A percentile compares a stretch with the other conserved stretches of the same genome.
phyloP scores from a whole-genome alignment of 2,888 invertebrate genomes.

The Falcaria lacertinaria region DNA sequence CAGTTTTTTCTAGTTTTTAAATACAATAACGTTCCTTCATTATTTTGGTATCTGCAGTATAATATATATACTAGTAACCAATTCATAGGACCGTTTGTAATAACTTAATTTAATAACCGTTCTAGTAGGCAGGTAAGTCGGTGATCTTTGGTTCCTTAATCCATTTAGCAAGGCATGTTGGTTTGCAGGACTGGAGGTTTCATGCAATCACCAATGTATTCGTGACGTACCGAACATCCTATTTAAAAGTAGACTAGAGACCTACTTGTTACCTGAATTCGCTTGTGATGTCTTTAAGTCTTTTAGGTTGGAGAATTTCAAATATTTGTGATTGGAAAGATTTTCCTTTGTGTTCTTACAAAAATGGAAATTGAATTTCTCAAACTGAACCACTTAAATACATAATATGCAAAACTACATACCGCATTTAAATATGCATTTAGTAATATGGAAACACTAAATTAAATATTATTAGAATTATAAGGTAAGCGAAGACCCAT shows the following conservation, averaged over 20 bases:
- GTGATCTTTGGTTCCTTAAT: conserved; percentile 37
- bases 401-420: too few species aligned
- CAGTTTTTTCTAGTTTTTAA: too few species aligned
- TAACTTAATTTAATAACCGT: conserved; percentile 12
- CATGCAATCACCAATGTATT: conserved; percentile 30
- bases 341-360: too few species aligned
- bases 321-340: too few species aligned
- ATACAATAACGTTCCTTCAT: too few species aligned
- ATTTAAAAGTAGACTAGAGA: conserved; percentile 35
- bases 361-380: too few species aligned
- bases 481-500: too few species aligned
- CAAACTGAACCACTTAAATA: too few species aligned
- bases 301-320: neutral
- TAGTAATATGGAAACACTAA: too few species aligned
- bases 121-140: conserved; percentile 21
- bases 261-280: conserved; percentile 15
- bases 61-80: neutral
- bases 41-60: too few species aligned
- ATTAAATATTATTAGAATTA: too few species aligned
- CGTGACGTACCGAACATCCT: conserved; percentile 39
- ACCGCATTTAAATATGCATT: too few species aligned
- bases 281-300: neutral
- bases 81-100: neutral
- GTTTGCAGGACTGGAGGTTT: conserved; percentile 51
- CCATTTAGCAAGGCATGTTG: conserved; percentile 48